These are phyloP conservation scores for Actinia tenebrosa DNA, from an alignment of 64 coral and sea anemone genomes.

Conservation along the genomic window DNA sequence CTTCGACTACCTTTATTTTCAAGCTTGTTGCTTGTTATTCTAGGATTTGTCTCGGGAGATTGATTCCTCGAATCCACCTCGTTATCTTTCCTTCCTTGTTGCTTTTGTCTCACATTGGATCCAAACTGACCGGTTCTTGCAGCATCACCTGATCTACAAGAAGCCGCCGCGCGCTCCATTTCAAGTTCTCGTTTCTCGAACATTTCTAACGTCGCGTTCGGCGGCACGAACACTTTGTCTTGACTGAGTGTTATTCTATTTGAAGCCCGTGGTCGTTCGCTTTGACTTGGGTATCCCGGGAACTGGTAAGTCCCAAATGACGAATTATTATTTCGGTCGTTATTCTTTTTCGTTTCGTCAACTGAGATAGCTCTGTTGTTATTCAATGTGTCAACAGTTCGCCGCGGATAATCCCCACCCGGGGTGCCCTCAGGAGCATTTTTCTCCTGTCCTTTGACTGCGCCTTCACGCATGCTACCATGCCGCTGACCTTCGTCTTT, in stretches of 20 bases:
- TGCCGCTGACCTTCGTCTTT: background rate
- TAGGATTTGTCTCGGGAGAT: background rate
- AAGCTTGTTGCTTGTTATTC: background rate
- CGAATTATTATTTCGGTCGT: conserved; percentile 78
- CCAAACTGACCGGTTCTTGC: background rate
- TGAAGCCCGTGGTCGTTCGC: background rate
- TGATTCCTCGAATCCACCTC: background rate
- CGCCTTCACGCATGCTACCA: background rate
- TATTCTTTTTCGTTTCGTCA: conserved; percentile 40
- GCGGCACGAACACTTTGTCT: conserved; percentile 74
- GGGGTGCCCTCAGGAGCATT: background rate
- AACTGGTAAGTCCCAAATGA: background rate
- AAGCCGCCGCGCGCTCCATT: conserved; percentile 39
- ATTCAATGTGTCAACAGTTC: background rate
- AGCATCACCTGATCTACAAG: background rate
- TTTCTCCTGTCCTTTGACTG: background rate
- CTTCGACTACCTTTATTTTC: background rate
- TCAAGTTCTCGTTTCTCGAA: conserved; percentile 82
- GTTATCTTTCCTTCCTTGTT: background rate
- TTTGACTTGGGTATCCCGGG: background rate
- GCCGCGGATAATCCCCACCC: conserved; percentile 26
- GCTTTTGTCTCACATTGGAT: background rate
- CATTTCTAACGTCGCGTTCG: conserved; percentile 81
- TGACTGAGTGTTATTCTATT: conserved; percentile 31
- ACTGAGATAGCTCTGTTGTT: background rate